Evolutionary conservation across 2,797 vertebrate species (phyloP).

Genomic region (Lithobates pipiens): DNA sequence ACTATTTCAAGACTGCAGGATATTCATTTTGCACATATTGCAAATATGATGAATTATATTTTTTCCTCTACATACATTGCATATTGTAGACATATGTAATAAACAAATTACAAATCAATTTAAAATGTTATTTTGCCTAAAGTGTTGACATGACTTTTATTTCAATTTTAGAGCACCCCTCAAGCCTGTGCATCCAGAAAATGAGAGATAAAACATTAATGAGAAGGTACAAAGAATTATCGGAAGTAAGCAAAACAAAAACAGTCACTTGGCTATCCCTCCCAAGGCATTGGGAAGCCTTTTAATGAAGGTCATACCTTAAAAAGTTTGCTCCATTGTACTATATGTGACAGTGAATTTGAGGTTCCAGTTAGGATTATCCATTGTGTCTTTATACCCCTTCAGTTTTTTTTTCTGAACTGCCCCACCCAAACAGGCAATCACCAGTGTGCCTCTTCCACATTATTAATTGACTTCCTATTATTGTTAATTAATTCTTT

Average conservation of each 20-base stretch:
- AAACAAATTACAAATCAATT: constrained; percentile 24
- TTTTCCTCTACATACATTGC: constrained; percentile 6
- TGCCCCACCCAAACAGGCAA: too few species aligned
- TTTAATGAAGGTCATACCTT: constrained; percentile 65
- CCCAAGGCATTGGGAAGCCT: constrained; percentile 61
- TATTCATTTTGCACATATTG: constrained; percentile 23
- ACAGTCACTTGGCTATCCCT: constrained; percentile 68
- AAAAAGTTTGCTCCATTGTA: constrained; percentile 40
- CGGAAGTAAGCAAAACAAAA: constrained; percentile 69
- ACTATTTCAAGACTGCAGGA: constrained; percentile 19
- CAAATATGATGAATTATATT: constrained; percentile 27
- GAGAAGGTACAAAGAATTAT: constrained; percentile 64
- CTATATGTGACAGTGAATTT: too few species aligned
- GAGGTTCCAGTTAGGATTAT: too few species aligned
- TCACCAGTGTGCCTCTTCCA: too few species aligned
- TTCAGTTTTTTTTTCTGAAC: too few species aligned
- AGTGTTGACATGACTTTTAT: constrained; percentile 47
- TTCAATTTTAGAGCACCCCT: constrained; percentile 46
- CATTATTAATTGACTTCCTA: too few species aligned
- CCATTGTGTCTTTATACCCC: too few species aligned
- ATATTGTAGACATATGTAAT: constrained; percentile 24
- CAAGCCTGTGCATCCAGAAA: constrained; percentile 28
- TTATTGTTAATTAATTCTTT: too few species aligned
- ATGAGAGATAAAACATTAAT: constrained; percentile 68
- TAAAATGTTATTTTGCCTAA: constrained; percentile 34